Evolutionary conservation across 2,797 vertebrate genomes (phyloP), one percentile per base, ranked within the genome.

Genomic region (Varecia variegata): DNA sequence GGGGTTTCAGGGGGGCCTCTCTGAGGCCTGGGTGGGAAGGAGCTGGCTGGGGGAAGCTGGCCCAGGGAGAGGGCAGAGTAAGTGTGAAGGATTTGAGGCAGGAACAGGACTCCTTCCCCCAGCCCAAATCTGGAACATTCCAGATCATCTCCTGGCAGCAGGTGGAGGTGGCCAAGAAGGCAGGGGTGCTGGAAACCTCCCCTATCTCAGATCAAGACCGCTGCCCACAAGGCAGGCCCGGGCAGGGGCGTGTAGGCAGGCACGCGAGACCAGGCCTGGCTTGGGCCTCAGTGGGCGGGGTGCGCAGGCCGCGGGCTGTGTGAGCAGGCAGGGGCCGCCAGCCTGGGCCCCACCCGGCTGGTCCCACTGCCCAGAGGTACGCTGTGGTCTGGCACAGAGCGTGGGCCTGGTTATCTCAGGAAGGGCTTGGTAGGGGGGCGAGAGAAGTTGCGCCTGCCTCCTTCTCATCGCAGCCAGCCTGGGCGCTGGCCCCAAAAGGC

Each of bases 91-190:
- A 38, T 60, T 23, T 40, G 79, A 68, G 60, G 91, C 38, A 43
- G 76, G 35, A 95, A 45, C 13, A 38, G 85, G 76, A 20, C 23
- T 52, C 74, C 23, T 60, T 67, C 38, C 40, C 65, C 32, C 12
- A 14, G 27, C 30, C n/a, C 67, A 52, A 18, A 20, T 73, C 79
- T 85, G 73, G 23, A 80, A 62, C n/a, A 38, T 76, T 91, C 93
- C 79, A 70, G 65, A 30, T 21, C 52, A 74, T 27, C 52, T 81
- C 80, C 52, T 50, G 60, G 79, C 58, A 70, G 73, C 67, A 18
- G 12, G 43, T 38, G 47, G 43, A n/a, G 18, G 68, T 52, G 43
- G 35, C 86, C 60, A 54, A 81, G 70, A 62, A 21, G 17, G 38
- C 12, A 77, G 47, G 14, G 80, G 50, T 5, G 14, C 5, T 30